Evolutionary conservation across 2,888 invertebrate species (phyloP), one percentile per base, ranked within the genome.

Genomic region (Hypercompe scribonia): DNA sequence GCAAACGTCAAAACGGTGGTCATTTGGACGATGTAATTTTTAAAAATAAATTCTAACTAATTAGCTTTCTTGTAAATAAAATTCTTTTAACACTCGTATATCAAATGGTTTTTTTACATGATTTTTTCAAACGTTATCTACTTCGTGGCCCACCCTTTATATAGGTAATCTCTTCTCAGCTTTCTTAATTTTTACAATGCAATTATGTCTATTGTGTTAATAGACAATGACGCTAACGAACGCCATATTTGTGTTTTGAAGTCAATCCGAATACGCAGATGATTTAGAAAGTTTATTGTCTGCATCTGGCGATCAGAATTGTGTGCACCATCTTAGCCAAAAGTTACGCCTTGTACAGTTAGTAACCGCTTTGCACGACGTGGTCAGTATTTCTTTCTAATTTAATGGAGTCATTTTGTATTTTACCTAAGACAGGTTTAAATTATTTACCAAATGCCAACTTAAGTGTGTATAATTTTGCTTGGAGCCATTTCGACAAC

Each of bases 121-220:
- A n/a, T n/a, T n/a, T n/a, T n/a, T n/a, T 18, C 54, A 68, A 68
- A 68, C 34, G 54, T 68, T 24, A 70, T n/a, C n/a, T n/a, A n/a
- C n/a, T n/a, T n/a, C n/a, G n/a, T n/a, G n/a, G n/a, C n/a, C n/a
- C n/a, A n/a, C n/a, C n/a, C n/a, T n/a, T n/a, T n/a, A n/a, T n/a
- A n/a, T n/a, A 63, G 11, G 33, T n/a, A 61, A 71, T 82, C 78
- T 75, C 72, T 79, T 73, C 77, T 78, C 42, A 50, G 69, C 83
- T 82, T 83, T 82, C 77, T 75, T 75, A 54, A 65, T 72, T 63
- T 78, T 69, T 76, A 81, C 78, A 81, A 77, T 79, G 81, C 24
- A 24, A 15, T 46, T 11, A 70, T 70, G 77, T 63, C 73, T 34
- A 82, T 82, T 82, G 82, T 82, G 33, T 69, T n/a, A 34, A 61